These are phyloP conservation scores for Palloptera scutellata DNA, from an alignment of 2,888 invertebrate genomes.

Conservation along the genomic window DNA sequence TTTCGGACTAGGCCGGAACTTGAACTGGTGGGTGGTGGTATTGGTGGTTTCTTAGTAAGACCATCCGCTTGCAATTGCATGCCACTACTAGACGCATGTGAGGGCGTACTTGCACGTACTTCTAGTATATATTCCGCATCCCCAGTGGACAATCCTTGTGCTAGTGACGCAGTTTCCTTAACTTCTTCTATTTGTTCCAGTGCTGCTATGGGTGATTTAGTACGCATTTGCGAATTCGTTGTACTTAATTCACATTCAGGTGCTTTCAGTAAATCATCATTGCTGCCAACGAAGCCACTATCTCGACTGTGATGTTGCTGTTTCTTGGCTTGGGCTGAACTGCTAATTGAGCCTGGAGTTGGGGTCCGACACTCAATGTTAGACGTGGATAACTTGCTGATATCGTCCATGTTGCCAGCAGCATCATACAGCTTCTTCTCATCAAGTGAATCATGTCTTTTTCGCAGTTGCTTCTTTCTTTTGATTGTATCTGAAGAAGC, in stretches of 20 bases:
- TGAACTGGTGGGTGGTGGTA: constrained; percentile 63
- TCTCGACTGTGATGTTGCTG: constrained; percentile 75
- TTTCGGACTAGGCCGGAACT: constrained; percentile 72
- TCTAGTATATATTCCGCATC: constrained; percentile 51
- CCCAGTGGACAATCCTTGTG: constrained; percentile 26
- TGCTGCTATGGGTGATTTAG: constrained; percentile 48
- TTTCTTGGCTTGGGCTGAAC: constrained; percentile 73
- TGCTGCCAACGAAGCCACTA: constrained; percentile 88
- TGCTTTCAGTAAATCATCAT: constrained; percentile 80
- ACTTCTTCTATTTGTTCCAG: constrained; percentile 55
- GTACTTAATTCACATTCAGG: constrained; percentile 56
- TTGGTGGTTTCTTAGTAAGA: constrained; percentile 25
- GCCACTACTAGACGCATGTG: constrained; percentile 40
- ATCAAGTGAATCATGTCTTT: constrained; percentile 65
- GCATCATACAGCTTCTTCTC: constrained; percentile 65
- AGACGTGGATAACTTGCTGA: constrained; percentile 29
- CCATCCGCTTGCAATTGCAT: constrained; percentile 24
- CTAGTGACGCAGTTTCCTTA: constrained; percentile 52
- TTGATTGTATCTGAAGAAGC: constrained; percentile 75
- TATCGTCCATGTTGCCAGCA: constrained; percentile 32
- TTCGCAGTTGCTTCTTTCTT: constrained; percentile 81
- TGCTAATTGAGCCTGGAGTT: constrained; percentile 63
- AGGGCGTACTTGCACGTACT: constrained; percentile 35
- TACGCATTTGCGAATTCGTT: constrained; percentile 26
- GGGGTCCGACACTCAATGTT: constrained; percentile 48